Percentiles rank a stretch among this genome's conserved stretches.
phyloP scores from a whole-genome alignment of 2,888 invertebrate genomes.

The Parnassius orleans region DNA sequence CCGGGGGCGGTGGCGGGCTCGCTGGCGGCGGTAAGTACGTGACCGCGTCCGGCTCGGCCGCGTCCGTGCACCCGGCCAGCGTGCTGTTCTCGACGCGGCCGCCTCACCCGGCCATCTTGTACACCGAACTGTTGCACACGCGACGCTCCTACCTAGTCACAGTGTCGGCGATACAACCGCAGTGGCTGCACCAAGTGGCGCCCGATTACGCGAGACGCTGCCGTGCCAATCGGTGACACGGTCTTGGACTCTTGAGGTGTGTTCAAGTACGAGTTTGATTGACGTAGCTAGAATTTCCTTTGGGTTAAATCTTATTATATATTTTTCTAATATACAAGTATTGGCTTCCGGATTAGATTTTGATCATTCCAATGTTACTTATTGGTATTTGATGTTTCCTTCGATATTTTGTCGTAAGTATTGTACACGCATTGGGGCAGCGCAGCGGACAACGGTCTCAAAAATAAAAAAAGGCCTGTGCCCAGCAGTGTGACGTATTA shows the following conservation, averaged over 20 bases:
- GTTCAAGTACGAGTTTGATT: background rate
- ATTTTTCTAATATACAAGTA: too few species aligned
- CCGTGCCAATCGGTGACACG: slow-evolving; percentile 57
- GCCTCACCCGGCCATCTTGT: slow-evolving; percentile 87
- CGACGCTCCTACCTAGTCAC: slow-evolving; percentile 89
- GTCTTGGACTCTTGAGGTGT: background rate
- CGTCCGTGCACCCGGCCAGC: slow-evolving; percentile 92
- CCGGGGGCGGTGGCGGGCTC: slow-evolving; percentile 70
- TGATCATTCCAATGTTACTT: too few species aligned
- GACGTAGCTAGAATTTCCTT: background rate
- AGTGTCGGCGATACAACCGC: slow-evolving; percentile 87
- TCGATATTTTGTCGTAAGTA: too few species aligned
- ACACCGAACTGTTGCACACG: slow-evolving; percentile 93
- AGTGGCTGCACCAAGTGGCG: slow-evolving; percentile 84
- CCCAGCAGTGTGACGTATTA: too few species aligned
- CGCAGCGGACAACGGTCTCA: too few species aligned
- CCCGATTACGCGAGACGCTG: slow-evolving; percentile 64
- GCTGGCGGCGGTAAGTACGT: slow-evolving; percentile 82
- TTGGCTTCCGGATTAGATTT: too few species aligned
- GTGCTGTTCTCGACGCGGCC: slow-evolving; percentile 82
- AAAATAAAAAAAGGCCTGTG: too few species aligned
- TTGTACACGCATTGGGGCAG: too few species aligned
- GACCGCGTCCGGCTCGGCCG: slow-evolving; percentile 67
- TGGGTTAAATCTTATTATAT: too few species aligned
- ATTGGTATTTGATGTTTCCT: too few species aligned